Percentiles rank a stretch among this genome's conserved stretches.
Conservation (phyloP, 1,140 invertebrate species). For the Papilio polyxenes region DNA sequence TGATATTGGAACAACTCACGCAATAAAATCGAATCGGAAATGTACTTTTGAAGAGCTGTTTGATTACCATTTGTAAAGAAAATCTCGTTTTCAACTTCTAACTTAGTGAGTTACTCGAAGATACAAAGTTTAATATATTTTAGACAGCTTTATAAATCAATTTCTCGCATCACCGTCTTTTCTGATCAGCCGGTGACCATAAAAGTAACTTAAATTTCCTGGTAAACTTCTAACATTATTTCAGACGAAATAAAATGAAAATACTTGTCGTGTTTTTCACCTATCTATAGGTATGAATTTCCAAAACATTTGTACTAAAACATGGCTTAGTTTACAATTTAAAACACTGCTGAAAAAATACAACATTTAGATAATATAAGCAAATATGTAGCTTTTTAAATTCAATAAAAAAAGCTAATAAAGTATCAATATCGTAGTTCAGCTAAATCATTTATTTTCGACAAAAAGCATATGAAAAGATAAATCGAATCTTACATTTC, state of each 20-base stretch:
- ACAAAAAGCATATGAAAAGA: background rate
- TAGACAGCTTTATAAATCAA: background rate
- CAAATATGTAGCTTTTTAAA: too few relatives aligned
- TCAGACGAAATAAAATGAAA: background rate
- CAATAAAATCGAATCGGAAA: conserved; percentile 13
- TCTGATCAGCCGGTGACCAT: background rate
- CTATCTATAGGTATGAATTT: too few relatives aligned
- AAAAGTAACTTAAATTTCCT: background rate
- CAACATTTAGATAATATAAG: too few relatives aligned
- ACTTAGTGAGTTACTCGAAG: background rate
- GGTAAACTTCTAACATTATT: background rate
- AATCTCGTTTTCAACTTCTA: conserved; percentile 21
- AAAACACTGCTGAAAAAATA: background rate
- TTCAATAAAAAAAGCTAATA: too few relatives aligned
- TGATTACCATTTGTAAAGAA: conserved; percentile 18
- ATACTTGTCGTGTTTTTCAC: background rate
- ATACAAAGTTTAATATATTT: conserved; percentile 15
- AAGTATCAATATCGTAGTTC: too few relatives aligned
- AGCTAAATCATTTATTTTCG: background rate
- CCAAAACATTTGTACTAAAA: too few relatives aligned
- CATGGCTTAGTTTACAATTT: background rate
- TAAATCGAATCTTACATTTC: background rate
- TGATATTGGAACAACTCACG: background rate
- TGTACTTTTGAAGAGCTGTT: conserved; percentile 11
- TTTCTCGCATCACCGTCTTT: background rate